Evolutionary conservation across 2,888 invertebrate genomes (phyloP).

Genomic region (Pegoplata infirma): DNA sequence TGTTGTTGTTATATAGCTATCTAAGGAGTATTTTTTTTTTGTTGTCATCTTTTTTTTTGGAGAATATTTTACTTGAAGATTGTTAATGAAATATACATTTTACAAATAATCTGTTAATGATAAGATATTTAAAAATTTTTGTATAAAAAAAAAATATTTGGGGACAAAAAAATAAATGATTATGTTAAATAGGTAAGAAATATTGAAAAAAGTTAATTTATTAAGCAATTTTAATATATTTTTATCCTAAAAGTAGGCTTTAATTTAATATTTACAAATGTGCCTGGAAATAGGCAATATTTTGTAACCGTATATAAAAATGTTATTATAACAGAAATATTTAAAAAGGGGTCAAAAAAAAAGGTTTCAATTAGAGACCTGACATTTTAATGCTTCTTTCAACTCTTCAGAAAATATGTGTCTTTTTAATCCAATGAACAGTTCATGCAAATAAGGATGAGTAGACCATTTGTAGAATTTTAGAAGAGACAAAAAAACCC

Average conservation of each 20-base stretch:
- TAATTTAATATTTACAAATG: not conserved
- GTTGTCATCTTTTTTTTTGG: not conserved
- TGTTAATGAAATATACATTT: slow-evolving; percentile 45
- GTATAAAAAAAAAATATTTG: not conserved
- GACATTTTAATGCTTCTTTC: too few relatives aligned
- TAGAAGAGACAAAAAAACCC: too few relatives aligned
- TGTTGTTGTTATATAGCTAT: not conserved
- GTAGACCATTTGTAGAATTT: too few relatives aligned
- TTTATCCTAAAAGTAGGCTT: not conserved
- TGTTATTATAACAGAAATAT: too few relatives aligned
- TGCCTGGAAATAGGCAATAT: not conserved
- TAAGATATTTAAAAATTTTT: not conserved
- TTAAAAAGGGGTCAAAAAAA: too few relatives aligned
- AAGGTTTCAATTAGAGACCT: too few relatives aligned
- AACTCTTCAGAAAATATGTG: too few relatives aligned
- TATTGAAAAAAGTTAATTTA: not conserved
- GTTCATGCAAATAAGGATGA: too few relatives aligned
- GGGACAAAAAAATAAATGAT: not conserved
- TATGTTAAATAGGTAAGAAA: not conserved
- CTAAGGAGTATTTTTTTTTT: not conserved
- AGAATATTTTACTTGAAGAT: not conserved
- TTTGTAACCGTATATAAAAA: too few relatives aligned
- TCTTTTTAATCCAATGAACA: too few relatives aligned
- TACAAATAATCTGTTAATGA: slow-evolving; percentile 49
- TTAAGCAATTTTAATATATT: not conserved